Conservation (phyloP, 2,888 invertebrate genomes). For the Nowickia ferox region DNA sequence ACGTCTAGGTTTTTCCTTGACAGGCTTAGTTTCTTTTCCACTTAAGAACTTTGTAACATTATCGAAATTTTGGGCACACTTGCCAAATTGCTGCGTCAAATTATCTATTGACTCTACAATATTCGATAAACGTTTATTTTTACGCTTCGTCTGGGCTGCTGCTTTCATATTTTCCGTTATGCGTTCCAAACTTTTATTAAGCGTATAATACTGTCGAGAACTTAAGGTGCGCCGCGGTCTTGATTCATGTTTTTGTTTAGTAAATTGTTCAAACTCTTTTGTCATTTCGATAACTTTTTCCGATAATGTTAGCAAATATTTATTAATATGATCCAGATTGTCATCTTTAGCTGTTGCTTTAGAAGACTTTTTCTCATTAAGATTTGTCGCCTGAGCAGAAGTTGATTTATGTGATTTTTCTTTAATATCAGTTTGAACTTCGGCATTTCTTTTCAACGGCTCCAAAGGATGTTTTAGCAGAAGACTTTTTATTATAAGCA, state of each 20-base stretch:
- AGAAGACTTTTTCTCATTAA: background rate
- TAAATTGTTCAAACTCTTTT: slow-evolving; percentile 71
- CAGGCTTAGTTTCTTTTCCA: background rate
- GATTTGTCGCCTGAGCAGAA: slow-evolving; percentile 12
- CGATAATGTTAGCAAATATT: slow-evolving; percentile 76
- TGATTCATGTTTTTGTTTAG: slow-evolving; percentile 65
- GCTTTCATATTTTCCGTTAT: slow-evolving; percentile 76
- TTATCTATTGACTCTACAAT: slow-evolving; percentile 76
- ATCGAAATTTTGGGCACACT: slow-evolving; percentile 76
- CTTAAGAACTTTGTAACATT: slow-evolving; percentile 72
- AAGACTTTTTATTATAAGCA: slow-evolving; percentile 73
- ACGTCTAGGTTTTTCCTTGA: background rate
- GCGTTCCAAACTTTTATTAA: slow-evolving; percentile 77
- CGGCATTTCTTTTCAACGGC: slow-evolving; percentile 44
- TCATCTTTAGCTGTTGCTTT: slow-evolving; percentile 50
- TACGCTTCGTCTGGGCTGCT: slow-evolving; percentile 74
- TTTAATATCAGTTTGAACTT: slow-evolving; percentile 57
- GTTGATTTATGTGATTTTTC: slow-evolving; percentile 35
- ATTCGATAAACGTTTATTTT: slow-evolving; percentile 74
- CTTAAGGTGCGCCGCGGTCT: slow-evolving; percentile 62
- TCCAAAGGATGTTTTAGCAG: slow-evolving; percentile 54
- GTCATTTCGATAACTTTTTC: slow-evolving; percentile 77
- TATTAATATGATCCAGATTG: slow-evolving; percentile 76
- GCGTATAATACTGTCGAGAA: slow-evolving; percentile 73
- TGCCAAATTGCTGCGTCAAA: slow-evolving; percentile 76